A percentile compares a stretch with the other conserved stretches of the same genome.
phyloP scores from a whole-genome alignment of 2,113 vertebrate genomes.

The Podiceps cristatus region DNA sequence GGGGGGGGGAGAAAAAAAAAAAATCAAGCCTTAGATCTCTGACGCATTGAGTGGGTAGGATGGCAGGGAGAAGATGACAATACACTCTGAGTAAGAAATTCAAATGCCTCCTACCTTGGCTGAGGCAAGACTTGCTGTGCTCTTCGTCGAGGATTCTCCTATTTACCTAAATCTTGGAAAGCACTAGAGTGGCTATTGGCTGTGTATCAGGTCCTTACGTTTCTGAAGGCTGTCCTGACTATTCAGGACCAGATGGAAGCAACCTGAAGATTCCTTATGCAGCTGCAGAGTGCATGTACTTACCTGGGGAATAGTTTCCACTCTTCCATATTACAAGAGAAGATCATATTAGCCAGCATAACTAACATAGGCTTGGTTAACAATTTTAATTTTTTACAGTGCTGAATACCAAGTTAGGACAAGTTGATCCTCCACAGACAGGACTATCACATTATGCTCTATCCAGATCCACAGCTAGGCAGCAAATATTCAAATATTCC shows the following conservation, averaged over 20 bases:
- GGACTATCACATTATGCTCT: background rate
- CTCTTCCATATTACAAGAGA: background rate
- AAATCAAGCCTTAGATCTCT: conserved; percentile 15
- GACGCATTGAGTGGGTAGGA: conserved; percentile 61
- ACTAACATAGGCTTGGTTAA: background rate
- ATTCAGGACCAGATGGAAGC: background rate
- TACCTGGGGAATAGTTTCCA: background rate
- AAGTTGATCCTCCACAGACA: background rate
- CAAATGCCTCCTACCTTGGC: conserved; percentile 52
- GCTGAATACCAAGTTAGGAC: background rate
- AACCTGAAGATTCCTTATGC: background rate
- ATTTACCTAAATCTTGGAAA: background rate
- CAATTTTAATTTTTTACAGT: background rate
- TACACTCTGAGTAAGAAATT: conserved; percentile 64
- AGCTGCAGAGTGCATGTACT: background rate
- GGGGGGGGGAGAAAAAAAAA: background rate
- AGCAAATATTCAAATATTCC: background rate
- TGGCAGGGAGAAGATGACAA: conserved; percentile 52
- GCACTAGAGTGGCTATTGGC: background rate
- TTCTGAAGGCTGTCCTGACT: background rate
- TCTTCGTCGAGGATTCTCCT: background rate
- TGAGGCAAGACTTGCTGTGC: background rate
- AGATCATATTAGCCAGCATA: background rate
- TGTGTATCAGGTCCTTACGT: background rate
- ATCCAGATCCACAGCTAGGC: background rate